Conservation (phyloP, 1,140 invertebrate species). For the Platorchestia sp. region DNA sequence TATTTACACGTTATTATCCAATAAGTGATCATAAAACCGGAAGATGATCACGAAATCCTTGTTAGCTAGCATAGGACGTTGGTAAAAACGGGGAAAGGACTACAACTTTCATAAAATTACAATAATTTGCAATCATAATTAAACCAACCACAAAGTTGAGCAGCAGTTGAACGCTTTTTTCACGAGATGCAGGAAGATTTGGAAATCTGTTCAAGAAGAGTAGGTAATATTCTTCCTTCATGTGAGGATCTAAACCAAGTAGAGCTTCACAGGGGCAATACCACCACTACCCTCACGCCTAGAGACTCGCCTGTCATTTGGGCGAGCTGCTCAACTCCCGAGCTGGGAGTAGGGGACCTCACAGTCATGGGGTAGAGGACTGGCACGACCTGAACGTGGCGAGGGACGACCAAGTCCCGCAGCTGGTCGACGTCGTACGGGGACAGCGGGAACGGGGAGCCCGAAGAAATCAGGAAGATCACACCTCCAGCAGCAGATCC, state of each 20-base stretch:
- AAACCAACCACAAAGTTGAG: background rate
- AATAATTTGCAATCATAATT: background rate
- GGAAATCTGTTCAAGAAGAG: background rate
- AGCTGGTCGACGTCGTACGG: constrained; percentile 60
- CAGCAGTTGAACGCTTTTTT: background rate
- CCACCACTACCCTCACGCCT: too few relatives aligned
- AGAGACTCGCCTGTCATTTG: constrained; percentile 65
- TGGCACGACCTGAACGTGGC: constrained; percentile 63
- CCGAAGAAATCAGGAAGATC: constrained; percentile 64
- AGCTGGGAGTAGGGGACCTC: constrained; percentile 59
- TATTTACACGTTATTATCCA: too few relatives aligned
- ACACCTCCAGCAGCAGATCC: constrained; percentile 62
- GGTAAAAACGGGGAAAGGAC: background rate
- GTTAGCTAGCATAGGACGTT: too few relatives aligned
- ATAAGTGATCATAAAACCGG: too few relatives aligned
- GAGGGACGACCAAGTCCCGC: constrained; percentile 54
- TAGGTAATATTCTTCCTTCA: too few relatives aligned
- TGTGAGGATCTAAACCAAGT: too few relatives aligned
- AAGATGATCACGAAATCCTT: too few relatives aligned
- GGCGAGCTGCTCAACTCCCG: constrained; percentile 63
- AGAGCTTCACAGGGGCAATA: too few relatives aligned
- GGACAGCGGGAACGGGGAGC: constrained; percentile 60
- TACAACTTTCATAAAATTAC: background rate
- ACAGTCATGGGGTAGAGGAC: constrained; percentile 64
- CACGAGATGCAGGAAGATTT: background rate